phyloP scores from a whole-genome alignment of 2,888 invertebrate genomes.

The Notodonta ziczac region DNA sequence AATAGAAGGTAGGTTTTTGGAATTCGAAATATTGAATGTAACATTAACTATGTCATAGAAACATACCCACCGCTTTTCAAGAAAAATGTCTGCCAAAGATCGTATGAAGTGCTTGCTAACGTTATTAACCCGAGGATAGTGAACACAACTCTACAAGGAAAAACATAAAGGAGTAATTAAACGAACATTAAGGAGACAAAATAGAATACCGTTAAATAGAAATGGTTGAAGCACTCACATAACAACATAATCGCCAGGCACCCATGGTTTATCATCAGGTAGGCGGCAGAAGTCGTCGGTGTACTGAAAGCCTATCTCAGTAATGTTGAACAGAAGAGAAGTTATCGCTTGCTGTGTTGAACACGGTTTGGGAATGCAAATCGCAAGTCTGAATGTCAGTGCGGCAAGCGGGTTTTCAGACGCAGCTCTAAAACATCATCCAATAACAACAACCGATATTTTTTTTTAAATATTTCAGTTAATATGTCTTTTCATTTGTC shows the following conservation, averaged over 20 bases:
- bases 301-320: constrained; percentile 32
- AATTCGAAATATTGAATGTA: too few species aligned
- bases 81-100: constrained; percentile 45
- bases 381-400: constrained; percentile 34
- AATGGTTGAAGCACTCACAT: constrained; percentile 44
- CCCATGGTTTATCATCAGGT: constrained; percentile 53
- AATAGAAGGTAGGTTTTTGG: constrained; percentile 13
- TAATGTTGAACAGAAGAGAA: constrained; percentile 34
- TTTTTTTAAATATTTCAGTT: neutral
- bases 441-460: neutral
- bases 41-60: neutral
- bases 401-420: constrained; percentile 18
- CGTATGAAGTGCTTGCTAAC: constrained; percentile 53
- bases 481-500: neutral
- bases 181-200: too few species aligned
- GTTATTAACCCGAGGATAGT: constrained; percentile 46
- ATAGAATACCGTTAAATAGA: neutral
- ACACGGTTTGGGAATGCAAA: constrained; percentile 54
- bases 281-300: constrained; percentile 47
- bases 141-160: constrained; percentile 25
- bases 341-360: constrained; percentile 38
- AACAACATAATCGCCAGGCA: constrained; percentile 51
- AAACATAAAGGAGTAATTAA: neutral
- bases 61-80: constrained; percentile 36
- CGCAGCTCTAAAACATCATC: constrained; percentile 13